Evolutionary conservation across 2,113 vertebrate genomes (phyloP), one percentile per base, ranked within the genome.

Genomic region (Pipa parva): DNA sequence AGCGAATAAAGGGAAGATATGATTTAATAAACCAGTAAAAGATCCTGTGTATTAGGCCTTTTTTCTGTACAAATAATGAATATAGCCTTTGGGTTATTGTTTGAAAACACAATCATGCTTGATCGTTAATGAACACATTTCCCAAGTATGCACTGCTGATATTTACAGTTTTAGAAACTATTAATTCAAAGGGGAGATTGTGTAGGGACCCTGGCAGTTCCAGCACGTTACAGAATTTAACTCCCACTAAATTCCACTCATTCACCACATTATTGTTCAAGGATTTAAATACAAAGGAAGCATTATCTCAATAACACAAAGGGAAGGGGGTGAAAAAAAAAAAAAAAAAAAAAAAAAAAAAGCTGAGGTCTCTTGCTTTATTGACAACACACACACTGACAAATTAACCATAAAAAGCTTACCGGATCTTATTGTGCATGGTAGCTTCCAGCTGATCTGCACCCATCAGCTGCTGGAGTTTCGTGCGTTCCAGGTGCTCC

Each of bases 401-500:
- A 20, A 21, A 8, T 21, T 29, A n/a, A 28, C 49, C 1, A 55
- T 72, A 74, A 59, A 79, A 80, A 81, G 78, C 94, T 95, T 87
- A 99, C 97, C 91, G 88, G 80, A 89, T 82, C 83, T 89, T 91
- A 79, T 74, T 77, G 59, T 89, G 78, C 33, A 81, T 72, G 72
- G 79, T 80, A 8, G 89, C 78, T 59, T 98, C 97, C 45, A 89
- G 73, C 28, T 89, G 83, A 57, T 97, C 97, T 28, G 78, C 76
- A 59, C 86, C 82, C 1, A 78, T 70, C 48, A 87, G 78, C 56
- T 98, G 95, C 64, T 95, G 95, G 85, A 95, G 86, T 88, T 98
- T 99, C 52, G 87, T 90, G 73, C 95, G 90, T 83, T 99, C 97
- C 87, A 99, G 85, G 76, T 99, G 97, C 75, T 99, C 97, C 97